Evolutionary conservation across 2,797 vertebrate species (phyloP), one percentile per base, ranked within the genome.

Genomic region (Tachyglossus aculeatus): DNA sequence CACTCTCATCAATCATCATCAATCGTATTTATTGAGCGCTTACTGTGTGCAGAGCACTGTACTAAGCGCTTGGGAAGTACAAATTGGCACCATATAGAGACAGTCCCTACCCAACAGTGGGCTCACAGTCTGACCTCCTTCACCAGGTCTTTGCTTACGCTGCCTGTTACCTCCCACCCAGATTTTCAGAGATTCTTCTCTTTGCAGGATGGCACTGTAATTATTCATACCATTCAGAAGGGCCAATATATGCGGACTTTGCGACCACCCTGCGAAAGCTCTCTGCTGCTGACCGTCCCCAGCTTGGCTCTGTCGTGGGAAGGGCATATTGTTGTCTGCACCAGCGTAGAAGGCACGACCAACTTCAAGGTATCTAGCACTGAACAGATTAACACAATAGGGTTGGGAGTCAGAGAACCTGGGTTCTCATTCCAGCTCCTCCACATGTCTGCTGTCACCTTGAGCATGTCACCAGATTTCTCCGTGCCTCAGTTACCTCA

Each of bases 161-260:
- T 15, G 37, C 27, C 54, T 38, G 56, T 67, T 59, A 12, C 40
- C 40, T 62, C 25, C 33, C 64, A 13, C 19, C 5, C 9, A 48
- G 31, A 43, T 59, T 45, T 54, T 67, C 58, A 57, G 14, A 48
- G 38, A 5, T 85, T n/a, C 39, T 83, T 62, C 19, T 59, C 2
- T 22, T 21, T 67, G 4, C 88, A 99, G 98, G 96, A 98, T 38
- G 96, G 98, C 38, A 98, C 95, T 0, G 96, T 99, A 70, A 96
- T 98, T 88, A 94, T 98, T 79, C 94, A 94, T 88, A 95, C 95
- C 0, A 86, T 99, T 69, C 94, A 93, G 39, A 95, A 95, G 44
- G 98, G 98, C 44, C 97, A 99, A 82, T 97, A 97, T 24, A 93
- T 97, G 94, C 94, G 95, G 62, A 96, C 94, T 37, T 83, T 99